phyloP scores from a whole-genome alignment of 2,888 invertebrate species.

The Dasypogon diadema region DNA sequence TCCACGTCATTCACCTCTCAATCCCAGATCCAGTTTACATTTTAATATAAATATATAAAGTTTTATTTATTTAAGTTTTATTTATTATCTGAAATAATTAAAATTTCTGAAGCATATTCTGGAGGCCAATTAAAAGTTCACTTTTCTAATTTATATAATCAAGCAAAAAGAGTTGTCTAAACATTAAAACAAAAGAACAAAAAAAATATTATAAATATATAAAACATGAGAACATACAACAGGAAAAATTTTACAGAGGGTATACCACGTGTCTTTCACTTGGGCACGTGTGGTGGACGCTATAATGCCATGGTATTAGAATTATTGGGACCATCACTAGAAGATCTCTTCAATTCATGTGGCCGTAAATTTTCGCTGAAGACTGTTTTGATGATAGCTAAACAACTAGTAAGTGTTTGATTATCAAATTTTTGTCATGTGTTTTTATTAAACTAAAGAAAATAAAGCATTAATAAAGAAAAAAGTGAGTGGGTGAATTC shows the following conservation, averaged over 20 bases:
- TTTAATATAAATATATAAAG: neutral
- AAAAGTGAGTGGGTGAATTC: too few species aligned
- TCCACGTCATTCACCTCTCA: conserved; percentile 22
- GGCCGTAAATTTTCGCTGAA: conserved; percentile 78
- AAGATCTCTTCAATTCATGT: conserved; percentile 80
- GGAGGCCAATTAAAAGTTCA: conserved; percentile 43
- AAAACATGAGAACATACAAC: conserved; percentile 43
- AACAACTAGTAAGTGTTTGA: conserved; percentile 70
- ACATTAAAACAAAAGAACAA: neutral
- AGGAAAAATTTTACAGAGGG: conserved; percentile 69
- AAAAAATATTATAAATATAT: neutral
- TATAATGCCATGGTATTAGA: conserved; percentile 83
- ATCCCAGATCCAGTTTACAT: conserved; percentile 8
- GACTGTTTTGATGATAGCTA: conserved; percentile 79
- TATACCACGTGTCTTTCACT: conserved; percentile 79
- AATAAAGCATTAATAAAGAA: too few species aligned
- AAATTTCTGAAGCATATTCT: conserved; percentile 52
- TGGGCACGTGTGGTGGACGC: conserved; percentile 78
- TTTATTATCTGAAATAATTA: neutral
- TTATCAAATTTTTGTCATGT: neutral
- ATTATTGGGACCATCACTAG: conserved; percentile 78
- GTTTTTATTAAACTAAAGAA: neutral
- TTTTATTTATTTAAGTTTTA: neutral
- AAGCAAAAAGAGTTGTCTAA: neutral
- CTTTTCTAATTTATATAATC: neutral